Evolutionary conservation across 2,797 vertebrate species (phyloP).

Genomic region (Falco rusticolus): DNA sequence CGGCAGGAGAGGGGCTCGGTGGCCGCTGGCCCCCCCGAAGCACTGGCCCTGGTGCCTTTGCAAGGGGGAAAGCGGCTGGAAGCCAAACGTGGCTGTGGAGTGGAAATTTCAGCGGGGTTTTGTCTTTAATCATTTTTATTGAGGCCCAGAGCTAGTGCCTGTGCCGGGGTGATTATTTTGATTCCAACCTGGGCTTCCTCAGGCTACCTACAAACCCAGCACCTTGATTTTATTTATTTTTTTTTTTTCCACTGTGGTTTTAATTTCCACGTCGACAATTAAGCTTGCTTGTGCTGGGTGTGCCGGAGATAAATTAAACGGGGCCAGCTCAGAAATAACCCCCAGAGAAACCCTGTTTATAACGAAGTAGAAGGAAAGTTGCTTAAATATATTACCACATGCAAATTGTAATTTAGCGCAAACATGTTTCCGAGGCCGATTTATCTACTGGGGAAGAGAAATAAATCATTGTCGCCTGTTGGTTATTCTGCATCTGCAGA

Average conservation of each 20-base stretch:
- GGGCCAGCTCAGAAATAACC: neutral
- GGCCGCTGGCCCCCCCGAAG: neutral
- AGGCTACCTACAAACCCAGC: neutral
- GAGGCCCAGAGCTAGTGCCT: neutral
- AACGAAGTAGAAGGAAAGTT: conserved; percentile 22
- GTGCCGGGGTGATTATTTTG: neutral
- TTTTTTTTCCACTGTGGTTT: neutral
- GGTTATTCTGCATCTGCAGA: neutral
- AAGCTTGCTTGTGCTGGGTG: neutral
- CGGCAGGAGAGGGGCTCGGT: neutral
- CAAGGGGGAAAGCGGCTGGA: neutral
- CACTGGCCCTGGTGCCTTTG: neutral
- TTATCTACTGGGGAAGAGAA: neutral
- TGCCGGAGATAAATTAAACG: neutral
- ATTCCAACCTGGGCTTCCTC: neutral
- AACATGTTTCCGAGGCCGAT: neutral
- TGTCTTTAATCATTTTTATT: neutral
- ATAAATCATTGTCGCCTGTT: neutral
- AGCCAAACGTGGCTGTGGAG: neutral
- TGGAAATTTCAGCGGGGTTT: neutral
- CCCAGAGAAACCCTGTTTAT: neutral
- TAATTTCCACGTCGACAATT: conserved; percentile 9
- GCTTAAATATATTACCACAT: neutral
- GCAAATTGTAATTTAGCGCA: conserved; percentile 37
- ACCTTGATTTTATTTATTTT: neutral